Conservation (phyloP, 2,888 invertebrate species). For the Sceliomorpha sp. region DNA sequence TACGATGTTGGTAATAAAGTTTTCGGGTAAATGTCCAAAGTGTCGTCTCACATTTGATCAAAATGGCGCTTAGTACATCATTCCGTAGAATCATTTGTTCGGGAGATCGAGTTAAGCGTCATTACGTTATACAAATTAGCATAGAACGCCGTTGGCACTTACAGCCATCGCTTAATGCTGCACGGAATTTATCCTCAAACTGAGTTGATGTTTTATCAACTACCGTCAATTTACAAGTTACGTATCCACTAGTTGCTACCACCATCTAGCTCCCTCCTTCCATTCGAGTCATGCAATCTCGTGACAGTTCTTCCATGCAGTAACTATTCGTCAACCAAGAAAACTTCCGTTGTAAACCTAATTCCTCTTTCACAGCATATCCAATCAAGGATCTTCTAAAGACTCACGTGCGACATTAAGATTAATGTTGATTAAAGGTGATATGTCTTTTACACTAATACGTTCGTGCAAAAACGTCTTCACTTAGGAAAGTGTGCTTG, state of each 20-base stretch:
- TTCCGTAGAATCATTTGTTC: slow-evolving; percentile 36
- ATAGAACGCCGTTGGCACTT: slow-evolving; percentile 25
- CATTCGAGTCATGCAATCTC: slow-evolving; percentile 25
- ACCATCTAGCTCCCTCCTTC: slow-evolving; percentile 21
- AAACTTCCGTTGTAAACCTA: slow-evolving; percentile 30
- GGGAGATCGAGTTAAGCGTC: slow-evolving; percentile 27
- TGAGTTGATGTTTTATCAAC: slow-evolving; percentile 35
- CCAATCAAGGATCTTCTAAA: too few relatives aligned
- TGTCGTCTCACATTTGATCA: slow-evolving; percentile 8
- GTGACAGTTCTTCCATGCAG: slow-evolving; percentile 31
- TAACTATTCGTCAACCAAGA: slow-evolving; percentile 27
- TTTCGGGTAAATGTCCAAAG: too few relatives aligned
- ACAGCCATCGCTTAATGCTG: slow-evolving; percentile 15
- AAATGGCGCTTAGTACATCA: slow-evolving; percentile 4
- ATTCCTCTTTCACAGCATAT: too few relatives aligned
- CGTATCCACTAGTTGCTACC: slow-evolving; percentile 13
- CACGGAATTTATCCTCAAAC: slow-evolving; percentile 37
- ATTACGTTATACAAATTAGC: slow-evolving; percentile 38
- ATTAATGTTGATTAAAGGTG: too few relatives aligned
- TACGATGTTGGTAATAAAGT: too few relatives aligned
- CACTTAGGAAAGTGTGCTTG: too few relatives aligned
- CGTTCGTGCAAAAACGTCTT: too few relatives aligned
- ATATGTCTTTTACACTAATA: too few relatives aligned
- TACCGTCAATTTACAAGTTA: slow-evolving; percentile 36
- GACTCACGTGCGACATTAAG: too few relatives aligned